Evolutionary conservation across 2,797 vertebrate species (phyloP).

Genomic region (Gorsachius magnificus): DNA sequence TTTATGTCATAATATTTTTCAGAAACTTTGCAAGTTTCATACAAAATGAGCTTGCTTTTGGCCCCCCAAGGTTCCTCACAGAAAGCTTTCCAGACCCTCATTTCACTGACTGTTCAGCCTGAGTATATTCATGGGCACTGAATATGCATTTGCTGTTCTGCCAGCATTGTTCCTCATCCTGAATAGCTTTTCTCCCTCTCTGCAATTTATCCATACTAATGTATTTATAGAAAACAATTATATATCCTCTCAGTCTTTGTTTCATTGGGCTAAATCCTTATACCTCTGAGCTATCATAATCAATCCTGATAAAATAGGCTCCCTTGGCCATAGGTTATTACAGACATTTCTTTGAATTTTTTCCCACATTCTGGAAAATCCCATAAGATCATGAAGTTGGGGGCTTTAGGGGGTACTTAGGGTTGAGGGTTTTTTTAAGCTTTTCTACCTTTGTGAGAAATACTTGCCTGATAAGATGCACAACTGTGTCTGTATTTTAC

Average conservation of each 20-base stretch:
- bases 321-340: not conserved
- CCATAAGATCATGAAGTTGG: not conserved
- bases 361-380: not conserved
- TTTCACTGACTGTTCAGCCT: not conserved
- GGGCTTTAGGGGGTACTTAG: accelerated
- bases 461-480: not conserved
- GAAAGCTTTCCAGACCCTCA: not conserved
- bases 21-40: not conserved
- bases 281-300: not conserved
- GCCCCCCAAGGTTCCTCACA: not conserved
- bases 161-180: not conserved
- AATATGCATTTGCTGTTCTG: not conserved
- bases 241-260: not conserved
- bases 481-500: not conserved
- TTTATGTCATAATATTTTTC: not conserved
- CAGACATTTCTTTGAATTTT: not conserved
- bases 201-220: not conserved
- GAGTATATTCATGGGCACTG: not conserved
- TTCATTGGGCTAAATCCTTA: not conserved
- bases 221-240: constrained; percentile 33
- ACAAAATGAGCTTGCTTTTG: not conserved
- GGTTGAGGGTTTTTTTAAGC: accelerated
- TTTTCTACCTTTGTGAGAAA: not conserved
- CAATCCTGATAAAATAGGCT: not conserved
- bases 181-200: not conserved